Evolutionary conservation across 2,888 invertebrate species (phyloP).

Genomic region (Drosophila conformis): DNA sequence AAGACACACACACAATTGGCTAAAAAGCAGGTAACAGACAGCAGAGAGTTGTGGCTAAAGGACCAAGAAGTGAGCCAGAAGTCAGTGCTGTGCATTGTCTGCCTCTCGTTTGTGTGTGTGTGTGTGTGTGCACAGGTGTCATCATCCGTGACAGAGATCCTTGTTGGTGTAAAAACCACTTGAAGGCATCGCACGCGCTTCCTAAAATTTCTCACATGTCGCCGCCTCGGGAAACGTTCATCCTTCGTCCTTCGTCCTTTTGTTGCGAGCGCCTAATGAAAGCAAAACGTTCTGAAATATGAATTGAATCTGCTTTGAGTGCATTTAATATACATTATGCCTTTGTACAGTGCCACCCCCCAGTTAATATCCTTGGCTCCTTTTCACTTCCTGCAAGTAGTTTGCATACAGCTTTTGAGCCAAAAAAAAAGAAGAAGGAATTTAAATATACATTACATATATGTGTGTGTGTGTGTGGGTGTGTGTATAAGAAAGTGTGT

Average conservation of each 20-base stretch:
- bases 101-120: constrained; percentile 17
- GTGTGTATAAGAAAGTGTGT: not conserved
- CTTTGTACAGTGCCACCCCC: constrained; percentile 38
- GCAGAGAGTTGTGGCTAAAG: constrained; percentile 3
- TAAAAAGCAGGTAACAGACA: constrained; percentile 37
- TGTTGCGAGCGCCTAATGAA: constrained; percentile 67
- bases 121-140: constrained; percentile 71
- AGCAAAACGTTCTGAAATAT: constrained; percentile 75
- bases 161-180: constrained; percentile 56
- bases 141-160: constrained; percentile 51
- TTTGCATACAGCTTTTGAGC: constrained; percentile 49
- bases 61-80: constrained; percentile 38
- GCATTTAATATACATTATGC: constrained; percentile 80
- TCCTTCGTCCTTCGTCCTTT: constrained; percentile 32
- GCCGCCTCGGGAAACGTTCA: constrained; percentile 41
- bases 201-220: constrained; percentile 54
- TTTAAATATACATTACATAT: constrained; percentile 3
- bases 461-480: not conserved
- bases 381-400: constrained; percentile 43
- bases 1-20: constrained; percentile 36
- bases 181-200: constrained; percentile 67
- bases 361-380: constrained; percentile 54
- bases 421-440: constrained; percentile 27
- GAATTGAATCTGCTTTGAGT: constrained; percentile 76
- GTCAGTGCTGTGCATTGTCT: constrained; percentile 37